Evolutionary conservation across 2,797 vertebrate genomes (phyloP).

Genomic region (Sebastes elongatus): DNA sequence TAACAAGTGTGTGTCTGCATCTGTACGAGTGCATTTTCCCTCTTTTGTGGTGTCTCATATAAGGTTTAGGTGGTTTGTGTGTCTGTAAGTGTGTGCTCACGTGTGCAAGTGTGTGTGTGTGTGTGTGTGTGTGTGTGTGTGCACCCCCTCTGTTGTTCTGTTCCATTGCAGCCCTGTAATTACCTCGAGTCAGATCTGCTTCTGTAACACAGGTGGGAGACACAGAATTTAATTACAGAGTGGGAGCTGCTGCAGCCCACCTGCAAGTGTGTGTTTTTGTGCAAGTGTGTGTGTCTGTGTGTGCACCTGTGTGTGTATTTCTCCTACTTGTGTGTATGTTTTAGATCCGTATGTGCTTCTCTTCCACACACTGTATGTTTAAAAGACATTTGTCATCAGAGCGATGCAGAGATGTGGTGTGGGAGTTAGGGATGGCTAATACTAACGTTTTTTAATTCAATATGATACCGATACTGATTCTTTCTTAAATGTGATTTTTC

Average conservation of each 20-base stretch:
- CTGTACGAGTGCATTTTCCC: not conserved
- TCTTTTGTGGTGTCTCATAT: conserved; percentile 13
- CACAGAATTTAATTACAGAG: conserved; percentile 72
- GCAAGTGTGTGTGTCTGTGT: conserved; percentile 14
- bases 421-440: no score
- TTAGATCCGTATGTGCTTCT: not conserved
- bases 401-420: no score
- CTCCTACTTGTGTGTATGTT: not conserved
- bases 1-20: conserved; percentile 28
- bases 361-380: not conserved
- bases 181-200: conserved; percentile 63
- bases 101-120: conserved; percentile 1
- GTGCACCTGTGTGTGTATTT: not conserved
- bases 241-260: conserved; percentile 54
- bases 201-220: conserved; percentile 73
- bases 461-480: rapidly evolving
- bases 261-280: conserved; percentile 33
- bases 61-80: not conserved
- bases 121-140: not conserved
- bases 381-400: no score
- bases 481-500: no score
- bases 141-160: conserved; percentile 45
- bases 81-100: not conserved
- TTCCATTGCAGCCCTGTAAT: conserved; percentile 68
- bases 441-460: no score